Evolutionary conservation across 30 jellyfish, hydroid and myxozoan species (phyloP).

Genomic region (Mastigias papua): DNA sequence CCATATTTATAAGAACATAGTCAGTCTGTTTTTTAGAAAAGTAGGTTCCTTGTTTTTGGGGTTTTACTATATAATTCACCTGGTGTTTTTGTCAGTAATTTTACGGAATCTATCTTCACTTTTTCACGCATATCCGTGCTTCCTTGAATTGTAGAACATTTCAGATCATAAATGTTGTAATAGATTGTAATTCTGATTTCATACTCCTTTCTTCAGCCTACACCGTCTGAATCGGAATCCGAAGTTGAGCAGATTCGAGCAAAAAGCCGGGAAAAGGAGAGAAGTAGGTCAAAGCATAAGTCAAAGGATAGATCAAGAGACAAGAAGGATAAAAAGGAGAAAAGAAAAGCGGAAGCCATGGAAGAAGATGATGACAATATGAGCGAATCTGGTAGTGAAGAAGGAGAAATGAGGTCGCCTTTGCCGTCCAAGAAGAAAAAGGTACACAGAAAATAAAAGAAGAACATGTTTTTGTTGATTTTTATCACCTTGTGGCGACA

Average conservation of each 20-base stretch:
- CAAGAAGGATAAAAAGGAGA: slow-evolving; percentile 55
- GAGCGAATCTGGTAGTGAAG: slow-evolving; percentile 86
- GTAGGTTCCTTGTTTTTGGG: too few relatives aligned
- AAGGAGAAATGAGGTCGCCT: slow-evolving; percentile 84
- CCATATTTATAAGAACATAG: too few relatives aligned
- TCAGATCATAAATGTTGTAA: too few relatives aligned
- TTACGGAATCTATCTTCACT: too few relatives aligned
- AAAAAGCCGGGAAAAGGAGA: slow-evolving; percentile 71
- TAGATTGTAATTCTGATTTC: too few relatives aligned
- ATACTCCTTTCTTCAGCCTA: slow-evolving; percentile 62
- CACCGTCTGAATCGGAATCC: slow-evolving; percentile 80
- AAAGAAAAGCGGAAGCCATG: slow-evolving; percentile 6
- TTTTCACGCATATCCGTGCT: too few relatives aligned
- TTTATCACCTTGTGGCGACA: background rate
- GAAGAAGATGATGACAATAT: slow-evolving; percentile 23
- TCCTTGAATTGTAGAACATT: too few relatives aligned
- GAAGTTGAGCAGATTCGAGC: slow-evolving; percentile 71
- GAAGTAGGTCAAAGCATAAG: slow-evolving; percentile 69
- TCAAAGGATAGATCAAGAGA: slow-evolving; percentile 62
- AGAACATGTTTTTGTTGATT: background rate
- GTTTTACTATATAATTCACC: too few relatives aligned
- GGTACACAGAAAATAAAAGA: slow-evolving; percentile 64
- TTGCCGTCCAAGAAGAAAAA: slow-evolving; percentile 71
- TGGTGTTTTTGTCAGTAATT: too few relatives aligned
- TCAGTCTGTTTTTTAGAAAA: too few relatives aligned